Conservation (phyloP, 2,888 invertebrate genomes). For the Oxycera nigricornis region DNA sequence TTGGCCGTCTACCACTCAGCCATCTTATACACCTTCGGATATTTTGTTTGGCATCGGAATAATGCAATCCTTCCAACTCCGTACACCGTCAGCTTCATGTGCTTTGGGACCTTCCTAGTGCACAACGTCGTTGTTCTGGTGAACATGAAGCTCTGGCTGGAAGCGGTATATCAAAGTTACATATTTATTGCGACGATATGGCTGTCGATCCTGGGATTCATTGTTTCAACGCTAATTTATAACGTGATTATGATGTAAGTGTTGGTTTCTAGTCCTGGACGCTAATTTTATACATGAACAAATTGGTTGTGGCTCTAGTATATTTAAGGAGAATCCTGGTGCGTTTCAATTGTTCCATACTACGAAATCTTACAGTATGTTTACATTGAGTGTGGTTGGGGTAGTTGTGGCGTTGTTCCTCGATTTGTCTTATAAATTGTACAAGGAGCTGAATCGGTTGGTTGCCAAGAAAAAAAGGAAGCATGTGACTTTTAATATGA, state of each 20-base stretch:
- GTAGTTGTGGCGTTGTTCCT: not conserved
- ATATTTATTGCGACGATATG: constrained; percentile 64
- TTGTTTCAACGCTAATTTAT: constrained; percentile 66
- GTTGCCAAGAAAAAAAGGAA: not conserved
- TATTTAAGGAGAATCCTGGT: not conserved
- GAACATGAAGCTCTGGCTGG: constrained; percentile 69
- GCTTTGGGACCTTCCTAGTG: constrained; percentile 69
- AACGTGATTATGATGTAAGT: constrained; percentile 69
- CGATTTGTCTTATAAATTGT: constrained; percentile 1
- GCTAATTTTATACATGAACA: not conserved
- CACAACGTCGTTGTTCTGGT: constrained; percentile 67
- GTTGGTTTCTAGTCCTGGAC: not conserved
- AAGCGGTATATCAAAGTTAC: constrained; percentile 68
- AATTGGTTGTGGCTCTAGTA: not conserved
- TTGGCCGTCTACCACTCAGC: constrained; percentile 71
- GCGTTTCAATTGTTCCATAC: constrained; percentile 24
- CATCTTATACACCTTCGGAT: constrained; percentile 68
- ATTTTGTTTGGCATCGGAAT: constrained; percentile 60
- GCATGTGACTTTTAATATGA: no score
- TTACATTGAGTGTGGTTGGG: constrained; percentile 2
- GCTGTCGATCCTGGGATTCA: constrained; percentile 66
- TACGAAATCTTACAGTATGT: constrained; percentile 3
- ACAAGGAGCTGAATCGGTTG: not conserved
- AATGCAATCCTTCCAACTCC: constrained; percentile 64
- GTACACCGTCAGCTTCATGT: constrained; percentile 65